Base-by-base conservation (phyloP, 2,113 vertebrate species). In the Myrmophylax atrothorax region DNA sequence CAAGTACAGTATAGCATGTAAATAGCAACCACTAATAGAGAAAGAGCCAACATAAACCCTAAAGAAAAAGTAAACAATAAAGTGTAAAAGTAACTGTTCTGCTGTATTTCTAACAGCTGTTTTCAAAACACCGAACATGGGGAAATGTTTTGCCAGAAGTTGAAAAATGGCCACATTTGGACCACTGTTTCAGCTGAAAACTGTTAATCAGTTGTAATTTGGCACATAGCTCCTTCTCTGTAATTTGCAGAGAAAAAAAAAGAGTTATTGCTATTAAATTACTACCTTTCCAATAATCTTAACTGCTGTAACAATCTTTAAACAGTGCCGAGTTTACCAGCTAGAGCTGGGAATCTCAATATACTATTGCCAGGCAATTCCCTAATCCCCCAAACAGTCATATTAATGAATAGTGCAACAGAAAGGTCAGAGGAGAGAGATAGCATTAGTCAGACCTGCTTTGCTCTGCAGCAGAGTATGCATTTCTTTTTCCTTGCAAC, bases 341-440 rank as follows among this genome's bases (percentile, higher is more conserved):
- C 25, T 33, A 24, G 73, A 87, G 47, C 20, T 55, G 18, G 44
- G 75, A 89, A 89, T 22, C 56, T 87, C 8, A 3, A 19, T 70
- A 1, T 78, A 25, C 60, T 35, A 18, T 55, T 94, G 60, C 77
- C 37, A 40, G 60, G 60, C 77, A 81, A 55, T 84, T 91, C 60
- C 69, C 77, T 56, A 31, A 35, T 70, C 15, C 47, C 63, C 53
- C 2, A 59, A 67, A 25, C 5, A 76, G n/a, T 83, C 85, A 33
- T 59, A 56, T 50, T 95, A 91, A 92, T 37, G 59, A 82, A 53
- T 31, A 77, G 55, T 66, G 50, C 59, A 90, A n/a, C 49, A 85
- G 82, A 93, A 88, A 92, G 87, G 82, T 90, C 85, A 80, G 59
- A 60, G 49, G 25, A 73, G 38, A 82, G 53, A 91, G 55, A 68